Percentiles rank a stretch among this genome's conserved stretches.
Evolutionary conservation across 2,888 invertebrate species (phyloP).

Genomic region (Eupithecia inturbata): DNA sequence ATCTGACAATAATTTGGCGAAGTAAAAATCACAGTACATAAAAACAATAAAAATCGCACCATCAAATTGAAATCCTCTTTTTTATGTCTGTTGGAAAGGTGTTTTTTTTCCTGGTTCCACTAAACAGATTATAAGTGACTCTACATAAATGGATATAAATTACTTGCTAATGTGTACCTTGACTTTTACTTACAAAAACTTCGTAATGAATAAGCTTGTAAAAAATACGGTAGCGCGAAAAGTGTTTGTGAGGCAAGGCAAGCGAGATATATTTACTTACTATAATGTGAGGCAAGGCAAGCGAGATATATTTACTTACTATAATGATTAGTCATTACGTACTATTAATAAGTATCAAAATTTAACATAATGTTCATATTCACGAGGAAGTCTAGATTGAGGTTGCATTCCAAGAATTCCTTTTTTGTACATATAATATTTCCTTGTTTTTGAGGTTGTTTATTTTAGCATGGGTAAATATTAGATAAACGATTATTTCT

Average conservation of each 20-base stretch:
- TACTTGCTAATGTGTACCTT: neutral
- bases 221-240: slow-evolving; percentile 1
- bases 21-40: no score
- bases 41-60: no score
- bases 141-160: no score
- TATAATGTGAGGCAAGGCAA: neutral
- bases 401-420: neutral
- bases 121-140: no score
- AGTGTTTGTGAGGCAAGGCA: neutral
- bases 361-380: no score
- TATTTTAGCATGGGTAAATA: neutral
- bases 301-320: neutral
- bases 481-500: neutral
- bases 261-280: neutral
- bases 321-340: no score
- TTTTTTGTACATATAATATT: neutral
- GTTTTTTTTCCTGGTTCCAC: no score
- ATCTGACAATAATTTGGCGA: no score
- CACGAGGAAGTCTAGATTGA: neutral
- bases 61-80: no score
- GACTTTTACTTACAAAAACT: neutral
- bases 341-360: no score
- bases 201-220: neutral
- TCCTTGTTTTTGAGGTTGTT: neutral
- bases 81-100: no score